A percentile compares a stretch with the other conserved stretches of the same genome.
Conservation (phyloP, 2,113 vertebrate species). For the Sphaerodactylus townsendi region DNA sequence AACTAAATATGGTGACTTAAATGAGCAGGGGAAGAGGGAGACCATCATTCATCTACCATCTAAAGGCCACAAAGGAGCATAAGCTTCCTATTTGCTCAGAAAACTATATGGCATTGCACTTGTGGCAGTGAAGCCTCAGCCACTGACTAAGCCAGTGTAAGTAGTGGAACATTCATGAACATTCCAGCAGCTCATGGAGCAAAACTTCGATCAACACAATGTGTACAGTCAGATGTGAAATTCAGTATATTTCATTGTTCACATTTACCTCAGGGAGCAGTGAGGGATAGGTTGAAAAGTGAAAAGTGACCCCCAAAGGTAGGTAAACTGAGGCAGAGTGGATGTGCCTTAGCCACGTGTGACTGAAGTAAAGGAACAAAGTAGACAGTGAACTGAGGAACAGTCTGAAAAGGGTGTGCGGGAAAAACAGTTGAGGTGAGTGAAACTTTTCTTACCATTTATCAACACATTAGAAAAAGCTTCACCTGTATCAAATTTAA, state of each 20-base stretch:
- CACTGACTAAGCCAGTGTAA: neutral
- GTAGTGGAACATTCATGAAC: neutral
- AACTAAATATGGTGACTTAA: too few relatives aligned
- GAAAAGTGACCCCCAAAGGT: neutral
- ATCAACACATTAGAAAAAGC: neutral
- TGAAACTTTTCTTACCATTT: neutral
- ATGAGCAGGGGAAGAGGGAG: neutral
- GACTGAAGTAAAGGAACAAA: neutral
- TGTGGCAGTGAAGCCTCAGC: neutral
- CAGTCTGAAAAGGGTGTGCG: neutral
- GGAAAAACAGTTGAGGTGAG: too few relatives aligned
- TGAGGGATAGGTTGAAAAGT: too few relatives aligned
- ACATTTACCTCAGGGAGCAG: too few relatives aligned
- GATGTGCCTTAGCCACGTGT: too few relatives aligned
- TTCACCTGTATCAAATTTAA: neutral
- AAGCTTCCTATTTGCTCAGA: neutral
- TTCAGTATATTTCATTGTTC: neutral
- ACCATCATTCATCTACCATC: neutral
- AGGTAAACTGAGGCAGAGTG: neutral
- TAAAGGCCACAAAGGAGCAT: neutral
- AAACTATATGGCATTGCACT: neutral
- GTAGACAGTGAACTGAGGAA: neutral
- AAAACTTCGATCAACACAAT: neutral
- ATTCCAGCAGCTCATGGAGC: neutral
- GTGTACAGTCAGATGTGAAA: neutral